Percentiles rank a stretch among this genome's conserved stretches.
These are phyloP conservation scores for Sterna hirundo DNA, from an alignment of 2,113 vertebrate species.

Conservation along the genomic window DNA sequence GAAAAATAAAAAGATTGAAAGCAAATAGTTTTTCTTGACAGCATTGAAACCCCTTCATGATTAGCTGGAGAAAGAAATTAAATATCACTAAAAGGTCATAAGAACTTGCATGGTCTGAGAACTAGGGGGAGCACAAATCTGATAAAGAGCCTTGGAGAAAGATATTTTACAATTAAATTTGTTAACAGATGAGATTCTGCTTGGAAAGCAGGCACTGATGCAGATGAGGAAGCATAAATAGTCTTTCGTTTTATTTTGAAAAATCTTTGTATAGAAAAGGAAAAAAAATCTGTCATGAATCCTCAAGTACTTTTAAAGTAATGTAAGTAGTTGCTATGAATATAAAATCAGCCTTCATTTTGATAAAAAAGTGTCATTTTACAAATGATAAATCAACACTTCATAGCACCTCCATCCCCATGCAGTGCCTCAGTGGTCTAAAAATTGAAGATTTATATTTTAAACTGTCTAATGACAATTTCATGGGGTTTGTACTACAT, in stretches of 20 bases:
- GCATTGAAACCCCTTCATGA: neutral
- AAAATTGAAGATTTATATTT: neutral
- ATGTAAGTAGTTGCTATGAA: neutral
- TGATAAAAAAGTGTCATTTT: neutral
- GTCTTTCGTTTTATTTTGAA: neutral
- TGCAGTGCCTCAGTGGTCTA: neutral
- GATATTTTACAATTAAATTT: neutral
- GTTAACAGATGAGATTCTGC: neutral
- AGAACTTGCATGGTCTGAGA: neutral
- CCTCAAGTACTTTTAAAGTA: neutral
- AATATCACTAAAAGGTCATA: conserved; percentile 9
- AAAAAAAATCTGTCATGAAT: neutral
- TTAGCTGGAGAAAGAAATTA: neutral
- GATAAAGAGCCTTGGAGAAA: neutral
- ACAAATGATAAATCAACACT: neutral
- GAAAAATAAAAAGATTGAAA: neutral
- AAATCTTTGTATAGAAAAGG: neutral
- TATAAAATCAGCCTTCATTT: neutral
- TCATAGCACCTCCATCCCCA: neutral
- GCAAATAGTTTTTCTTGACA: neutral
- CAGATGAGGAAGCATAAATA: neutral
- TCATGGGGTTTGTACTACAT: neutral
- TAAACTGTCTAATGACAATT: neutral
- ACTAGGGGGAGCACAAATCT: neutral
- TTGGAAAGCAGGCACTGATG: neutral